A percentile compares a stretch with the other conserved stretches of the same genome.
These are phyloP conservation scores for Scaptodrosophila lebanonensis DNA, from an alignment of 1,140 invertebrate species.

Conservation along the genomic window DNA sequence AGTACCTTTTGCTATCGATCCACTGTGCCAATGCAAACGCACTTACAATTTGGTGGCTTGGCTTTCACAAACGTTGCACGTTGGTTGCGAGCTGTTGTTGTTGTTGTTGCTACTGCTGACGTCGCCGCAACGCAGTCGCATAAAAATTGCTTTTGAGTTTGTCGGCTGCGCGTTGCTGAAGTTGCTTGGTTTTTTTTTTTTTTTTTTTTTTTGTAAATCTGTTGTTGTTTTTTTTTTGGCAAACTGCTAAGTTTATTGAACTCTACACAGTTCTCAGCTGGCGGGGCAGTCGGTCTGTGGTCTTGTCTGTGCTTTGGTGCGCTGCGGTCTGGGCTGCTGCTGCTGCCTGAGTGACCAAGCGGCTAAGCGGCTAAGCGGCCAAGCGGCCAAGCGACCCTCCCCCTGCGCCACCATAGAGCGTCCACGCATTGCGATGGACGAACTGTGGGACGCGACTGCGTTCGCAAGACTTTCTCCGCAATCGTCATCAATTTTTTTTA, in stretches of 20 bases:
- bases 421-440: background rate
- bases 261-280: constrained; percentile 21
- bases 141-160: no score
- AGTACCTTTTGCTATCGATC: background rate
- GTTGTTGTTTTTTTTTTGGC: constrained; percentile 57
- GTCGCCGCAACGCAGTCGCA: background rate
- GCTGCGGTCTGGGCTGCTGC: no score
- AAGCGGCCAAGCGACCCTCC: no score
- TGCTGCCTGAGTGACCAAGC: no score
- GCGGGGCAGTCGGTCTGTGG: constrained; percentile 4
- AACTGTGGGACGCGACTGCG: background rate
- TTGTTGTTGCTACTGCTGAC: background rate
- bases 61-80: constrained; percentile 40
- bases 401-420: no score
- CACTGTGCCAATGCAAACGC: constrained; percentile 22
- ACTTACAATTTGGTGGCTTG: constrained; percentile 23
- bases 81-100: constrained; percentile 13
- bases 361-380: no score
- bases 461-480: constrained; percentile 49
- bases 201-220: constrained; percentile 25
- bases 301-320: no score
- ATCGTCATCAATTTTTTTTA: constrained; percentile 27
- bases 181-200: constrained; percentile 16
- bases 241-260: constrained; percentile 64
- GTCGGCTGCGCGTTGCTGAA: no score